Percentiles rank a stretch among this genome's conserved stretches.
Conservation (phyloP, 2,888 invertebrate species). For the Eretmocerus hayati region DNA sequence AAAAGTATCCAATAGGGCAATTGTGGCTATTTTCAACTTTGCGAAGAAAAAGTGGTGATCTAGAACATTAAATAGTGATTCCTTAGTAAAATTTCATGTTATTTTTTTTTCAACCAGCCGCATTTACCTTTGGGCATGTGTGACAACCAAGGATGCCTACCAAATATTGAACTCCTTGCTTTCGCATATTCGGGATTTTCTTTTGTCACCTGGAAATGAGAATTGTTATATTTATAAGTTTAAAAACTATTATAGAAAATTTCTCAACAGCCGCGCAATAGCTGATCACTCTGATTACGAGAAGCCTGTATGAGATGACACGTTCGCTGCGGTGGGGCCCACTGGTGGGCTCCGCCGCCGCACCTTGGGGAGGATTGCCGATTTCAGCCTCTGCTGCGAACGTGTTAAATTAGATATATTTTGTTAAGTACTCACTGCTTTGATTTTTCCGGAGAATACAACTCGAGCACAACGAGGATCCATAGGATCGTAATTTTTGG, state of each 20-base stretch:
- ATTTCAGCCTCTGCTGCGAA: no score
- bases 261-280: no score
- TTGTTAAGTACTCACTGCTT: slow-evolving; percentile 48
- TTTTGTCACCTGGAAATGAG: slow-evolving; percentile 50
- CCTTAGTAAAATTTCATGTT: not conserved
- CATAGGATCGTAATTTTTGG: slow-evolving; percentile 61
- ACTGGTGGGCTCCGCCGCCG: not conserved
- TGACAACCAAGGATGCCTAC: slow-evolving; percentile 64
- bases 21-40: slow-evolving; percentile 65
- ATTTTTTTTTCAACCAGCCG: no score
- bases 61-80: slow-evolving; percentile 44
- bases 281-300: no score
- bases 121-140: slow-evolving; percentile 52
- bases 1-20: slow-evolving; percentile 72
- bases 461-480: slow-evolving; percentile 71
- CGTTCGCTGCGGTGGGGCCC: no score
- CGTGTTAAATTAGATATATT: no score
- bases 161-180: slow-evolving; percentile 59
- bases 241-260: not conserved
- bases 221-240: not conserved
- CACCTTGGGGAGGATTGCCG: not conserved
- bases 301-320: no score
- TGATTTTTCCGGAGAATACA: slow-evolving; percentile 61
- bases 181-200: slow-evolving; percentile 52
- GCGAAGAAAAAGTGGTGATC: slow-evolving; percentile 75